These are phyloP conservation scores for Nannospalax galili DNA, from an alignment of 2,113 vertebrate genomes.

Conservation along the genomic window DNA sequence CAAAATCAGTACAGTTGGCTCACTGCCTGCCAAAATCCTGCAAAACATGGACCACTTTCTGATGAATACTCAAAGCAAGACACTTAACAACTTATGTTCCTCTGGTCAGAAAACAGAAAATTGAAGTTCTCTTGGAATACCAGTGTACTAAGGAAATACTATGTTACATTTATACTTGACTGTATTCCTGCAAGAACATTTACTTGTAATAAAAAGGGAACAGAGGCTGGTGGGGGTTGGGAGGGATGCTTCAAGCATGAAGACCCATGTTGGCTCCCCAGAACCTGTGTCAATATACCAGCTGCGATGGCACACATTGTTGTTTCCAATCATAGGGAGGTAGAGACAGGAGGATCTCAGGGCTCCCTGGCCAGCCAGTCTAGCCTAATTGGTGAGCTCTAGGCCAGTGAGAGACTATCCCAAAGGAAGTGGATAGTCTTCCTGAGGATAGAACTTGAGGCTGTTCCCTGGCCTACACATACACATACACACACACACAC, in stretches of 20 bases:
- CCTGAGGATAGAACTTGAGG: too few species aligned
- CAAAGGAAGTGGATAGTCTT: too few species aligned
- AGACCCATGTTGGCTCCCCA: neutral
- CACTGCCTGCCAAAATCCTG: neutral
- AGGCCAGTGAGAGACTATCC: too few species aligned
- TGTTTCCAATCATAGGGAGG: too few species aligned
- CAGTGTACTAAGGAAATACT: neutral
- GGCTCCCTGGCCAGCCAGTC: too few species aligned
- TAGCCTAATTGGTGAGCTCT: too few species aligned
- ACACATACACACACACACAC: too few species aligned
- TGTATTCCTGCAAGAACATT: neutral
- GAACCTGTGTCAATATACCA: neutral
- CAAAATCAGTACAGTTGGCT: constrained; percentile 27
- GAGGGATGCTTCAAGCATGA: neutral
- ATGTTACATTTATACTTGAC: neutral
- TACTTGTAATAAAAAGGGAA: neutral
- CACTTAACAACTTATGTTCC: neutral
- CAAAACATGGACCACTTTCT: neutral
- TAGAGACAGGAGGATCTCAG: too few species aligned
- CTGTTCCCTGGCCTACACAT: too few species aligned
- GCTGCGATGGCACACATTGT: too few species aligned
- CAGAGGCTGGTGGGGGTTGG: too few species aligned
- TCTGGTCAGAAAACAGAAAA: constrained; percentile 15
- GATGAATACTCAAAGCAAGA: constrained; percentile 11
- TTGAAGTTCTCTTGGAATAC: neutral